A percentile compares a stretch with the other conserved stretches of the same genome.
Conservation (phyloP, 2,113 vertebrate genomes). For the Crotophaga sulcirostris region DNA sequence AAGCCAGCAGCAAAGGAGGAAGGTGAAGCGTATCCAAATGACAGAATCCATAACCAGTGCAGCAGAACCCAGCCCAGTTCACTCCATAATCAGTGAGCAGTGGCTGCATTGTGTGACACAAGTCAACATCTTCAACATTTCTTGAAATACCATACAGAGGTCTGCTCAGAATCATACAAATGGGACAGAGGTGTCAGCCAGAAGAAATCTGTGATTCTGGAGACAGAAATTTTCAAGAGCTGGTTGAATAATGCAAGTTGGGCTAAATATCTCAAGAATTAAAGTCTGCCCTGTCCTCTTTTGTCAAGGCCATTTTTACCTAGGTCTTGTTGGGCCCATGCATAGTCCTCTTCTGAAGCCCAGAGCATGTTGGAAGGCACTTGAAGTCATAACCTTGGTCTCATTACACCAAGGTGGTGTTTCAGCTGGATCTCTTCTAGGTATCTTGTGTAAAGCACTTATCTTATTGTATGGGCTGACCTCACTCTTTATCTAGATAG, state of each 20-base stretch:
- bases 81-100: not conserved
- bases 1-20: not conserved
- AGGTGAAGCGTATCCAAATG: not conserved
- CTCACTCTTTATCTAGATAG: not conserved
- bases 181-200: not conserved
- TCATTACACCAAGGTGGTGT: not conserved
- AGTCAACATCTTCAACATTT: not conserved
- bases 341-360: not conserved
- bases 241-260: not conserved
- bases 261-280: not conserved
- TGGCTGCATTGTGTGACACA: not conserved
- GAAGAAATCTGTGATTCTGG: not conserved
- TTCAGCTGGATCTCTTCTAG: not conserved
- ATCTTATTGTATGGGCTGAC: not conserved
- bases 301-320: not conserved
- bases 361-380: conserved; percentile 35
- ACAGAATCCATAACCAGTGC: not conserved
- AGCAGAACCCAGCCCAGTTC: not conserved
- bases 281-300: not conserved
- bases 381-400: not conserved
- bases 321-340: not conserved
- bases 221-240: not conserved
- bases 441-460: not conserved
- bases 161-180: not conserved
- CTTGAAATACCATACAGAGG: not conserved